These are phyloP conservation scores for Erebia palarica DNA, from an alignment of 2,888 invertebrate species.

Conservation along the genomic window DNA sequence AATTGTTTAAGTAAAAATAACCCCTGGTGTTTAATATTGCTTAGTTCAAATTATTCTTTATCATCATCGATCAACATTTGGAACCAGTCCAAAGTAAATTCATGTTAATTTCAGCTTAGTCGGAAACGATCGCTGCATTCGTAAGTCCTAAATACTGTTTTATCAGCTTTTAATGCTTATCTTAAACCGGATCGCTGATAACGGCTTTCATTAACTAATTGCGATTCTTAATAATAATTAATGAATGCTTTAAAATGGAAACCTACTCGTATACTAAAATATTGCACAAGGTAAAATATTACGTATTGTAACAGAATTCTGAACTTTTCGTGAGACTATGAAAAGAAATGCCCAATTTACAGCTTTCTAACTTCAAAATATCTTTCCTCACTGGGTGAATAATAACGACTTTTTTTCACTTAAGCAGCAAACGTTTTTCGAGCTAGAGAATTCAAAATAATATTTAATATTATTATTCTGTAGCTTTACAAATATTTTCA, in stretches of 20 bases:
- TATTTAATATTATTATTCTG: too few relatives aligned
- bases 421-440: too few relatives aligned
- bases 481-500: too few relatives aligned
- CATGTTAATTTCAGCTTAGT: constrained; percentile 17
- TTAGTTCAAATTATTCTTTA: constrained; percentile 1
- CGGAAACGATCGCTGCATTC: constrained; percentile 21
- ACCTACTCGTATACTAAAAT: neutral
- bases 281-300: too few relatives aligned
- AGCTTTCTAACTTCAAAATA: too few relatives aligned
- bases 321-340: too few relatives aligned
- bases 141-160: constrained; percentile 28
- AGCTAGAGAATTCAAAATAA: too few relatives aligned
- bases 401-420: too few relatives aligned
- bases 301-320: too few relatives aligned
- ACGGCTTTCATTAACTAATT: constrained; percentile 33
- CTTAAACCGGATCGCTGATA: constrained; percentile 35
- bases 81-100: constrained; percentile 17
- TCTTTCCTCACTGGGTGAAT: too few relatives aligned
- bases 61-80: constrained; percentile 5
- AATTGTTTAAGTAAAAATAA: neutral
- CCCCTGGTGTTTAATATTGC: neutral
- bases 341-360: too few relatives aligned
- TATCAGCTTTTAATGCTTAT: constrained; percentile 41
- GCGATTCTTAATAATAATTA: constrained; percentile 28
- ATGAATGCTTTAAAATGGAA: constrained; percentile 18